These are phyloP conservation scores for Pachyuromys duprasi DNA, from an alignment of 2,797 vertebrate species.

Conservation along the genomic window DNA sequence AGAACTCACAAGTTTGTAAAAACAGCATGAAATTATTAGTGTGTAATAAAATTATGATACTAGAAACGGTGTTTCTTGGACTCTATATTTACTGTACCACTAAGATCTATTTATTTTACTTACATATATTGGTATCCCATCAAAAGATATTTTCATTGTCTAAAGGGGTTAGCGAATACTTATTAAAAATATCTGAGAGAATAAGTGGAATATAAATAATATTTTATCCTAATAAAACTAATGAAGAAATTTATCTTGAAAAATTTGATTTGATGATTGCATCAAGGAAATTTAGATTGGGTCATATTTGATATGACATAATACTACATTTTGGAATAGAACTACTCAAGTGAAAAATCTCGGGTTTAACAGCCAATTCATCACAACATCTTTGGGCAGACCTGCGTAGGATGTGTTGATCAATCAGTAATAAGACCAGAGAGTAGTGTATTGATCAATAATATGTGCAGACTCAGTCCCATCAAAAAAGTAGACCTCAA, in stretches of 20 bases:
- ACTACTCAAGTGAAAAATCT: neutral
- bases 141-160: neutral
- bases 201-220: neutral
- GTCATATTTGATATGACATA: no score
- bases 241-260: no score
- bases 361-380: neutral
- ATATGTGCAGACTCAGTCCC: neutral
- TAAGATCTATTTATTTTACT: neutral
- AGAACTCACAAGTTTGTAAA: neutral
- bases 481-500: neutral
- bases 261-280: no score
- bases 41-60: neutral
- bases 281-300: neutral
- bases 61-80: neutral
- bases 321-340: neutral
- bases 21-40: neutral
- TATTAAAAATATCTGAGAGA: neutral
- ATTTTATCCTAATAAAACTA: neutral
- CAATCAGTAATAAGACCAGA: neutral
- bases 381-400: neutral
- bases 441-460: neutral
- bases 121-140: neutral
- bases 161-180: neutral
- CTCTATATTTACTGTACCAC: neutral
- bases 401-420: neutral